Conservation (phyloP, 2,888 invertebrate species). For the Rhyacophila evoluta region DNA sequence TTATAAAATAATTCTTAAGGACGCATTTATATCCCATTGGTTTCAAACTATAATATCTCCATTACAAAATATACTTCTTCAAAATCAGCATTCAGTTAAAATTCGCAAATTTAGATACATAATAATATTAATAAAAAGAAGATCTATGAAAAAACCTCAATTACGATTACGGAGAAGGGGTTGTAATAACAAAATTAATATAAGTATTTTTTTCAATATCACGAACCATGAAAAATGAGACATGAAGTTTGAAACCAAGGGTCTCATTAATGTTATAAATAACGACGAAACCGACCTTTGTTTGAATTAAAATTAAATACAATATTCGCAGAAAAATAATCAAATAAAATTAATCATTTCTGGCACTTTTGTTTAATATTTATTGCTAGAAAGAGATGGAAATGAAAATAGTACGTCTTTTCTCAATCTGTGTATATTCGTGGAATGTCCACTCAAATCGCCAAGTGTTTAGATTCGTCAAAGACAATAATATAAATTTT, state of each 20-base stretch:
- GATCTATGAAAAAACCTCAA: too few species aligned
- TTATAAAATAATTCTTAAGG: slow-evolving; percentile 13
- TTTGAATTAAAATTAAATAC: neutral
- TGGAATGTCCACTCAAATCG: slow-evolving; percentile 4
- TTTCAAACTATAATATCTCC: neutral
- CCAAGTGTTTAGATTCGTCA: neutral
- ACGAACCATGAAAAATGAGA: neutral
- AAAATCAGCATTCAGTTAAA: too few species aligned
- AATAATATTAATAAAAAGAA: too few species aligned
- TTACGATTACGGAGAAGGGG: too few species aligned
- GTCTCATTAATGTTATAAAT: neutral
- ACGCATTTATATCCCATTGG: neutral
- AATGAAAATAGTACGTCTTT: slow-evolving; percentile 8
- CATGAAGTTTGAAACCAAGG: neutral
- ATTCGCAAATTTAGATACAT: too few species aligned
- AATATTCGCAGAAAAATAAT: neutral
- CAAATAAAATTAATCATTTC: slow-evolving; percentile 11
- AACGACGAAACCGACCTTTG: neutral
- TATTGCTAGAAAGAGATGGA: neutral
- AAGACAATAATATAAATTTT: neutral
- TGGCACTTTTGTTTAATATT: neutral
- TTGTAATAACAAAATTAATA: too few species aligned
- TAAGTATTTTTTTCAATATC: too few species aligned
- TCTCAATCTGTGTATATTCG: neutral
- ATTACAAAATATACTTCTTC: neutral